Conservation (phyloP, 2,888 invertebrate species). For the Alsophila aescularia region DNA sequence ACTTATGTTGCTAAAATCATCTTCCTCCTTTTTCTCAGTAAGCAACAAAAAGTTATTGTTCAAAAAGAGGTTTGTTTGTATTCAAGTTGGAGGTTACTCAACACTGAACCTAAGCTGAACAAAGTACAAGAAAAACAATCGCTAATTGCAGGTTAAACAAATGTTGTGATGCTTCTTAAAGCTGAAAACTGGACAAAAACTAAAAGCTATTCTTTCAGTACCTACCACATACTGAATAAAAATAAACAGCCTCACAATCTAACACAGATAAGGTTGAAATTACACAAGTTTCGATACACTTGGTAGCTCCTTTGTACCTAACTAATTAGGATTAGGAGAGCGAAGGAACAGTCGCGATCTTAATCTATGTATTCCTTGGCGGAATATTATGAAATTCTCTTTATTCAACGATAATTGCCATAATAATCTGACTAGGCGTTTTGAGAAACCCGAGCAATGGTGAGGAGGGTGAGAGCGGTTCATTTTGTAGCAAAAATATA, state of each 20-base stretch:
- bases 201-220: slow-evolving; percentile 27
- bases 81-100: no score
- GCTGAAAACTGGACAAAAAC: slow-evolving; percentile 4
- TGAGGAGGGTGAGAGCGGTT: slow-evolving; percentile 11
- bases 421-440: slow-evolving; percentile 45
- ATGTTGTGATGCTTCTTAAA: background rate
- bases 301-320: slow-evolving; percentile 41
- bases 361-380: slow-evolving; percentile 52
- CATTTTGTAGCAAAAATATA: slow-evolving; percentile 28
- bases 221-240: slow-evolving; percentile 19
- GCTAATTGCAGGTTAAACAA: background rate
- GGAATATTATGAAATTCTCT: slow-evolving; percentile 41
- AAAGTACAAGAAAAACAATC: background rate
- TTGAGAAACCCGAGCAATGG: slow-evolving; percentile 37
- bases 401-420: slow-evolving; percentile 50
- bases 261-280: slow-evolving; percentile 42
- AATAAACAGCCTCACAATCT: slow-evolving; percentile 26
- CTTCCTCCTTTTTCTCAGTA: no score
- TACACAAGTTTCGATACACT: slow-evolving; percentile 46
- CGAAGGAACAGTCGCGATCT: slow-evolving; percentile 61
- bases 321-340: slow-evolving; percentile 64
- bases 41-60: no score
- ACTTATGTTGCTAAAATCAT: no score
- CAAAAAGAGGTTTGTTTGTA: no score
- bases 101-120: background rate